These are phyloP conservation scores for Poecilus cupreus DNA, from an alignment of 2,888 invertebrate genomes.

Conservation along the genomic window DNA sequence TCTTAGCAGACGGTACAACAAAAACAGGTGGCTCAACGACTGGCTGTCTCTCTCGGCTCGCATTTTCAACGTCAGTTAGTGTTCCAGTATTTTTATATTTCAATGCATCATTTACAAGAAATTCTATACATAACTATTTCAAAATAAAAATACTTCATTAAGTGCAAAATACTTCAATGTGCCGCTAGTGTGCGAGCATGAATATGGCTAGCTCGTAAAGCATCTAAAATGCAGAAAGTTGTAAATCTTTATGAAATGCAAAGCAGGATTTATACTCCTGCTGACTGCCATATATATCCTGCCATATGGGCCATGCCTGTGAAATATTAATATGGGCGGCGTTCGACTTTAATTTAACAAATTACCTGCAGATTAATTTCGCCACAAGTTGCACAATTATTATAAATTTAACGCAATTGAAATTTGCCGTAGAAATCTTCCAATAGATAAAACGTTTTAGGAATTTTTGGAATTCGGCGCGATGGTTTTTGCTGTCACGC, in stretches of 20 bases:
- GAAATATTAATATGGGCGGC: conserved; percentile 35
- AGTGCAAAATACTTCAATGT: not conserved
- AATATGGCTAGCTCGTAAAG: conserved; percentile 11
- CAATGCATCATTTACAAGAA: too few relatives aligned
- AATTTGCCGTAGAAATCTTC: too few relatives aligned
- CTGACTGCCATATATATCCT: conserved; percentile 43
- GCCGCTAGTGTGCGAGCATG: not conserved
- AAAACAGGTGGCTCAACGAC: too few relatives aligned
- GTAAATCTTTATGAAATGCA: conserved; percentile 57
- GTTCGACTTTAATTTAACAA: conserved; percentile 22
- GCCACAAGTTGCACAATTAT: conserved; percentile 15
- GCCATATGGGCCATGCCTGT: not conserved
- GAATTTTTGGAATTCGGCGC: not conserved
- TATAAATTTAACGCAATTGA: too few relatives aligned
- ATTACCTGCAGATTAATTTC: conserved; percentile 35
- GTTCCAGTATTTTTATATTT: too few relatives aligned
- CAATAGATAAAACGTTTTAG: not conserved
- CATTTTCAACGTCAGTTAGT: too few relatives aligned
- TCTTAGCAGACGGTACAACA: too few relatives aligned
- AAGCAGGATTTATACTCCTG: conserved; percentile 52
- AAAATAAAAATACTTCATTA: too few relatives aligned
- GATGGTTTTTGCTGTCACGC: conserved; percentile 19
- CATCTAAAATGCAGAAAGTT: conserved; percentile 56
- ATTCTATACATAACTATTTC: too few relatives aligned
- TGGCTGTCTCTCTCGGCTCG: too few relatives aligned